A percentile compares a stretch with the other conserved stretches of the same genome.
These are phyloP conservation scores for Halictus rubicundus DNA, from an alignment of 1,140 invertebrate genomes.

Conservation along the genomic window DNA sequence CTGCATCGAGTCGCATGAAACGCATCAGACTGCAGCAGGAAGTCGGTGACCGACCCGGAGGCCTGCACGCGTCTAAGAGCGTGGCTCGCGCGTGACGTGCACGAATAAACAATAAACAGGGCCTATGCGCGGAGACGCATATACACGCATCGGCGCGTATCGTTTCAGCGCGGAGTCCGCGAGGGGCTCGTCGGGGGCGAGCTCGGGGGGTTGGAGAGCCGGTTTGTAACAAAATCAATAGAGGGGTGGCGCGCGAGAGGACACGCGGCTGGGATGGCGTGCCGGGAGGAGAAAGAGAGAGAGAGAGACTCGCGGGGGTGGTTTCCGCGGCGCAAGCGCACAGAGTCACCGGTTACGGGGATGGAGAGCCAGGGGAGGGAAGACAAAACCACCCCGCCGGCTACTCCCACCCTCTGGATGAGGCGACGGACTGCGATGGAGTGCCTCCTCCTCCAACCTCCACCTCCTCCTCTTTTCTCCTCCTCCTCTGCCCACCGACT, in stretches of 20 bases:
- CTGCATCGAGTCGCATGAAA: too few species aligned
- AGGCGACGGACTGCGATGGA: constrained; percentile 80
- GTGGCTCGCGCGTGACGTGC: constrained; percentile 12
- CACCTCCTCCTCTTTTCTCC: constrained; percentile 39
- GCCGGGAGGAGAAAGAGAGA: constrained; percentile 30
- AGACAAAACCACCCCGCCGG: constrained; percentile 67
- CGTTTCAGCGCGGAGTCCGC: constrained; percentile 63
- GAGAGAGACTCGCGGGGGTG: constrained; percentile 46
- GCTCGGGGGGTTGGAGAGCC: constrained; percentile 62
- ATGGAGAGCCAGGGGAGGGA: constrained; percentile 62
- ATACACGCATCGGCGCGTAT: constrained; percentile 75
- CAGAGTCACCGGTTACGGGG: constrained; percentile 33
- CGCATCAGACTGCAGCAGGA: too few species aligned
- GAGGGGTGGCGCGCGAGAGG: constrained; percentile 79
- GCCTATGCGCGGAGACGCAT: constrained; percentile 32
- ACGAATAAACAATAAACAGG: constrained; percentile 58
- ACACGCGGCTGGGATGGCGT: constrained; percentile 61
- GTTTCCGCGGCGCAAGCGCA: constrained; percentile 57
- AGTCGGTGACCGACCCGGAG: background rate
- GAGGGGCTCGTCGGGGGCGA: constrained; percentile 55
- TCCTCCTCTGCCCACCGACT: constrained; percentile 40
- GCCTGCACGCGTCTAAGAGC: background rate
- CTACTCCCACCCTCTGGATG: constrained; percentile 67
- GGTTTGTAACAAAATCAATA: constrained; percentile 81
- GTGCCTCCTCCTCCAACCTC: constrained; percentile 69